Evolutionary conservation across 1,140 invertebrate species (phyloP), one percentile per base, ranked within the genome.

Genomic region (Leptopilina boulardi): DNA sequence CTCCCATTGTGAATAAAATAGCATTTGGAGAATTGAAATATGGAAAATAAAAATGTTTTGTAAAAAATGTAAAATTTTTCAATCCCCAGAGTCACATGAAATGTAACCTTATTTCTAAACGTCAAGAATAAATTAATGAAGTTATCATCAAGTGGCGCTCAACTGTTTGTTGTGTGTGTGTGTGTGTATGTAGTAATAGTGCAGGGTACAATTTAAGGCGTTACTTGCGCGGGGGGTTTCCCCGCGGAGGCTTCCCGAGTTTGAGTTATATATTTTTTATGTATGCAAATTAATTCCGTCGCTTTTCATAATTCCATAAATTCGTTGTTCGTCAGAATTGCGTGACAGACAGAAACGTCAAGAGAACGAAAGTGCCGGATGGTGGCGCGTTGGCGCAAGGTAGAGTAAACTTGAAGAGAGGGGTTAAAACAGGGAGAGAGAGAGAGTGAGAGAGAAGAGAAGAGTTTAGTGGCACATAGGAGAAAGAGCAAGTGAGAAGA

Each of bases 241-340:
- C 59, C 77, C 72, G 77, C 78, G 78, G 77, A 77, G 56, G 23
- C 59, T 66, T 30, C 59, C n/a, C 13, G 26, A 66, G 59, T 66
- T 66, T 66, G 74, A 83, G 80, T 83, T 82, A 81, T 83, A 83
- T 81, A 86, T 80, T 82, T 87, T 88, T 88, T 84, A 80, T 47
- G 79, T 70, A 89, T 88, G 86, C 87, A 88, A 88, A 89, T 89
- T 82, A 86, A 89, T 89, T 87, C 82, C 84, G 83, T 80, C 83
- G 80, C 83, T 84, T 79, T 75, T 84, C 79, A 84, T 88, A 87
- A 89, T 89, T 89, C 83, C 87, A 85, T 88, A 89, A 89, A 89
- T 87, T 89, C 85, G 79, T 66, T 66, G 59, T 66, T 66, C 82
- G 85, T 88, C 81, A 87, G 85, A 85, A 84, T 81, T 83, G 83